phyloP scores from a whole-genome alignment of 2,797 vertebrate species.

The Geotrypetes seraphini region DNA sequence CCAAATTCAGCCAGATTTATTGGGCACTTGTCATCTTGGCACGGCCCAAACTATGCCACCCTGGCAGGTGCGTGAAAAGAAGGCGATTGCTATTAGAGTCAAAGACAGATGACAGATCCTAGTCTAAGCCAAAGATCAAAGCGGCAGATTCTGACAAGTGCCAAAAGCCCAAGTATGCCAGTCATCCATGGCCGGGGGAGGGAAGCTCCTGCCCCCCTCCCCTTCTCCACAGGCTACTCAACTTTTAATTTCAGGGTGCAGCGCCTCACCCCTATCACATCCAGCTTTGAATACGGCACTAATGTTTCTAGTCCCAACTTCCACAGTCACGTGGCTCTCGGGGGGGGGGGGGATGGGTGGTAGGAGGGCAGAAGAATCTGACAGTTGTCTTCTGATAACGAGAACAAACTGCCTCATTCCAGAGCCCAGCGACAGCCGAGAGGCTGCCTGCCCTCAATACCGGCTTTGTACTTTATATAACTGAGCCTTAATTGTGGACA shows the following conservation, averaged over 20 bases:
- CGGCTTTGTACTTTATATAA: no score
- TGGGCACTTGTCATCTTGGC: conserved; percentile 8
- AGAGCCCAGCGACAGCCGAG: not conserved
- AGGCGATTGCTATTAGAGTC: conserved; percentile 5
- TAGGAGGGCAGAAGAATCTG: conserved; percentile 1
- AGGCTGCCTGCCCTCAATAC: no score
- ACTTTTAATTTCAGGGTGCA: no score
- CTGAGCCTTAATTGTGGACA: no score
- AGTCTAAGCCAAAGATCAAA: conserved; percentile 14
- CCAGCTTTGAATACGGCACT: no score
- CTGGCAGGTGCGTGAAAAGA: not conserved
- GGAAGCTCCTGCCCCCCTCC: no score
- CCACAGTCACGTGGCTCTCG: not conserved
- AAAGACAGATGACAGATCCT: conserved; percentile 13
- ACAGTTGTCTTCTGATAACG: not conserved
- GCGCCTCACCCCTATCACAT: no score
- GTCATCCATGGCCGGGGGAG: conserved; percentile 5
- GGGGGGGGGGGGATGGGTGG: not conserved
- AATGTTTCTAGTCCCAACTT: no score
- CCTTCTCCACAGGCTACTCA: no score
- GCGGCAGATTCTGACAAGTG: conserved; percentile 28
- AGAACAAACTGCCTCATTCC: not conserved
- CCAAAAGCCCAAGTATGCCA: no score
- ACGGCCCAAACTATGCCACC: conserved; percentile 22
- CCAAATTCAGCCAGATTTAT: no score